These are phyloP conservation scores for Herpetotheres cachinnans DNA, from an alignment of 2,113 vertebrate species.

Conservation along the genomic window DNA sequence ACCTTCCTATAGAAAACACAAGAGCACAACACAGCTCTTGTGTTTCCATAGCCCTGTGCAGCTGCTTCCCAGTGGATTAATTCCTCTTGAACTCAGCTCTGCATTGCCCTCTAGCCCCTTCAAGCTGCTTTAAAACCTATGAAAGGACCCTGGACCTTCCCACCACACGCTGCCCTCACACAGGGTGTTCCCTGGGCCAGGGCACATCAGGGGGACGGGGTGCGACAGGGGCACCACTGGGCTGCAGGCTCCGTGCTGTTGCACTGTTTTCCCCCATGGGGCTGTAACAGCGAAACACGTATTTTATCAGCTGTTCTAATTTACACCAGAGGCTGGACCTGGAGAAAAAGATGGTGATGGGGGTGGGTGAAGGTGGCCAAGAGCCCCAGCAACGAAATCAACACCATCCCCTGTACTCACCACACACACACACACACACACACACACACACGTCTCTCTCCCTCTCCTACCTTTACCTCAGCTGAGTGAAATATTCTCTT, in stretches of 20 bases:
- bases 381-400: neutral
- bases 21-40: neutral
- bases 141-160: neutral
- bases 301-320: neutral
- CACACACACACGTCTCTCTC: neutral
- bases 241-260: neutral
- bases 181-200: neutral
- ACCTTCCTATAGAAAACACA: neutral
- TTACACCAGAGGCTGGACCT: neutral
- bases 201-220: rapidly evolving
- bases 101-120: neutral
- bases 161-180: neutral
- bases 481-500: neutral
- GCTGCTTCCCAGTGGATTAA: neutral
- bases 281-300: neutral
- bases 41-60: neutral
- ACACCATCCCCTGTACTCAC: neutral
- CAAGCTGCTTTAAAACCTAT: neutral
- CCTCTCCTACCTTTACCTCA: neutral
- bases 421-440: neutral
- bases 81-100: neutral
- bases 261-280: neutral
- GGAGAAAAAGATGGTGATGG: neutral
- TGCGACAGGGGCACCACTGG: neutral
- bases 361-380: neutral